Evolutionary conservation across 2,797 vertebrate genomes (phyloP).

Genomic region (Todus mexicanus): DNA sequence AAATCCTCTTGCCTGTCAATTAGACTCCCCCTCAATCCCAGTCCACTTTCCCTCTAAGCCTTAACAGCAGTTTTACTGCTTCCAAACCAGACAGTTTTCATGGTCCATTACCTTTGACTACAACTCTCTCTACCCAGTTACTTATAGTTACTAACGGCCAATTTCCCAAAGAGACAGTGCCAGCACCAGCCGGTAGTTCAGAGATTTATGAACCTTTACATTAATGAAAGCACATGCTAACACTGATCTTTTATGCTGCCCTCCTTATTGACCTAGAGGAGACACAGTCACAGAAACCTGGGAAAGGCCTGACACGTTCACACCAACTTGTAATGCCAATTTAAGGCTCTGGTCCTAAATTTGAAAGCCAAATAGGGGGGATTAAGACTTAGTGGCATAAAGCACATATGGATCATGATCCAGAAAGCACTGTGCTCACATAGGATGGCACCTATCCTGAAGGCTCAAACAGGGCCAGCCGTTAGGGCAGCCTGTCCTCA

Average conservation of each 20-base stretch:
- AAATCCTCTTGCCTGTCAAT: neutral
- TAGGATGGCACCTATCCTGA: neutral
- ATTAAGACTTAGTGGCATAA: neutral
- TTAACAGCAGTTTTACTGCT: constrained; percentile 24
- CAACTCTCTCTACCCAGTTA: constrained; percentile 29
- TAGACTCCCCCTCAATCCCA: constrained; percentile 7
- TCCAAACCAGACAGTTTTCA: constrained; percentile 56
- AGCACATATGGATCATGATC: neutral
- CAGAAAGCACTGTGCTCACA: neutral
- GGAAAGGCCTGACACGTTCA: neutral
- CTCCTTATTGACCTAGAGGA: neutral
- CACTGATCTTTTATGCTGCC: neutral
- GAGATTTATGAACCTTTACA: constrained; percentile 44
- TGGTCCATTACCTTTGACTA: constrained; percentile 62
- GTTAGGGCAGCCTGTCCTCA: neutral
- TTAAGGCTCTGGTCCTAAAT: constrained; percentile 20
- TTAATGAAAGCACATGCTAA: constrained; percentile 40
- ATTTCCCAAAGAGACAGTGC: constrained; percentile 22
- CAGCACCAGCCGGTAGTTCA: neutral
- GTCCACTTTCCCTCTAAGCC: neutral
- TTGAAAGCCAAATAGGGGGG: neutral
- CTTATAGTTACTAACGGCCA: constrained; percentile 34
- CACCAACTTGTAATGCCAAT: neutral
- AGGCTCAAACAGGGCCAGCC: neutral
- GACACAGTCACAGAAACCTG: neutral